These are phyloP conservation scores for Fundulus diaphanus DNA, from an alignment of 2,797 vertebrate species.

Conservation along the genomic window DNA sequence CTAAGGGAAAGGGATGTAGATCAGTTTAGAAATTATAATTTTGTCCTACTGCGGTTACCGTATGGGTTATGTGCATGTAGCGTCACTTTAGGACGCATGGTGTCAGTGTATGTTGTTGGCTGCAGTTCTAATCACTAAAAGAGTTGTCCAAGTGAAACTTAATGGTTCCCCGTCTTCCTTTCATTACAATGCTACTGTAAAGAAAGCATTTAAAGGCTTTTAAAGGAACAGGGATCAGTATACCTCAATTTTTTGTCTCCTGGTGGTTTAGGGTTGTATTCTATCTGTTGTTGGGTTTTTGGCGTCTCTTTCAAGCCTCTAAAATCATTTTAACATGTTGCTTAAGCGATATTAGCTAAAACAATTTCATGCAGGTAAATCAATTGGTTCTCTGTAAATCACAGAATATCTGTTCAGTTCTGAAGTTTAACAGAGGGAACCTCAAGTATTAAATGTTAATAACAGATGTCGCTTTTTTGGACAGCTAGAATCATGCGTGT, in stretches of 20 bases:
- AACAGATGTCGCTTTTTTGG: conserved; percentile 38
- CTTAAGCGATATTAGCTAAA: not conserved
- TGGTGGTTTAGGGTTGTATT: not conserved
- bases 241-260: not conserved
- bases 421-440: not conserved
- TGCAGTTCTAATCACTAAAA: no score
- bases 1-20: no score
- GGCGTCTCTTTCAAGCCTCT: not conserved
- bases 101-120: no score
- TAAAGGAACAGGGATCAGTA: no score
- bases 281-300: not conserved
- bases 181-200: no score
- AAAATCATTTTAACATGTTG: not conserved
- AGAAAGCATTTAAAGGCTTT: no score
- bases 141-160: no score
- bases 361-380: not conserved
- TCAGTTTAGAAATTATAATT: no score
- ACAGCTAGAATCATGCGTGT: not conserved
- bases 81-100: no score
- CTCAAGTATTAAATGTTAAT: conserved; percentile 31
- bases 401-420: not conserved
- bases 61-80: no score
- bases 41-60: no score
- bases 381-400: not conserved
- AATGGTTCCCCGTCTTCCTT: no score